Conservation (phyloP, 2,888 invertebrate species). For the Trissoscelio sp. region DNA sequence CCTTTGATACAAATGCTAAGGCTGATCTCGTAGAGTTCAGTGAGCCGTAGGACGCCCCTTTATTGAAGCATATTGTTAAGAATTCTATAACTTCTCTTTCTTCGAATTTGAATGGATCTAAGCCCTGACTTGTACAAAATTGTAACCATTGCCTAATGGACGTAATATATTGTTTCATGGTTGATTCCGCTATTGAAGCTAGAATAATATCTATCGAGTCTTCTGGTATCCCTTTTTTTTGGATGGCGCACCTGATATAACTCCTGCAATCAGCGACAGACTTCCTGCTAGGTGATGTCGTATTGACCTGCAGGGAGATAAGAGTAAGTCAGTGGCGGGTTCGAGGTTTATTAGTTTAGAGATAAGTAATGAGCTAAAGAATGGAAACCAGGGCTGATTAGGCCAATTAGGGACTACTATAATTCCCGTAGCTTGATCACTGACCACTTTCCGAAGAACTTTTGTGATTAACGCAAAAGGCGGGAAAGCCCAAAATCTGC, state of each 20-base stretch:
- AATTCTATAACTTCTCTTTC: not conserved
- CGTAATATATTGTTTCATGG: constrained; percentile 69
- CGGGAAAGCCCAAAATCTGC: constrained; percentile 68
- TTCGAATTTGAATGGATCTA: not conserved
- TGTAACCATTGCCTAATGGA: constrained; percentile 8
- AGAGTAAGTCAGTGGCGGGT: constrained; percentile 3
- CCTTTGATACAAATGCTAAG: not conserved
- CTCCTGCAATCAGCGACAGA: constrained; percentile 26
- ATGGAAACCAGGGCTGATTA: constrained; percentile 13
- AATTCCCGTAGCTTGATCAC: constrained; percentile 39
- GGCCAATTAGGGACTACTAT: constrained; percentile 17
- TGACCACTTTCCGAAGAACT: constrained; percentile 48
- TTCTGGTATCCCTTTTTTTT: constrained; percentile 47
- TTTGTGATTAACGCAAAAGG: constrained; percentile 65
- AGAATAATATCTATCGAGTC: constrained; percentile 55
- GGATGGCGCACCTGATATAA: constrained; percentile 21
- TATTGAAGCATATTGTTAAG: not conserved
- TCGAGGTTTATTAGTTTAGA: constrained; percentile 2
- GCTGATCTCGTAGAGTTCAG: not conserved
- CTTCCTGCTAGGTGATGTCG: constrained; percentile 10
- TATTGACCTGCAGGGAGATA: constrained; percentile 22
- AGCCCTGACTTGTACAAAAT: not conserved
- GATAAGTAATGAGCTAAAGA: constrained; percentile 2
- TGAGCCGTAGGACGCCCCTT: not conserved
- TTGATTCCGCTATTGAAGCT: constrained; percentile 70